Evolutionary conservation across 2,888 invertebrate genomes (phyloP), one percentile per base, ranked within the genome.

Genomic region (Drepana falcataria): DNA sequence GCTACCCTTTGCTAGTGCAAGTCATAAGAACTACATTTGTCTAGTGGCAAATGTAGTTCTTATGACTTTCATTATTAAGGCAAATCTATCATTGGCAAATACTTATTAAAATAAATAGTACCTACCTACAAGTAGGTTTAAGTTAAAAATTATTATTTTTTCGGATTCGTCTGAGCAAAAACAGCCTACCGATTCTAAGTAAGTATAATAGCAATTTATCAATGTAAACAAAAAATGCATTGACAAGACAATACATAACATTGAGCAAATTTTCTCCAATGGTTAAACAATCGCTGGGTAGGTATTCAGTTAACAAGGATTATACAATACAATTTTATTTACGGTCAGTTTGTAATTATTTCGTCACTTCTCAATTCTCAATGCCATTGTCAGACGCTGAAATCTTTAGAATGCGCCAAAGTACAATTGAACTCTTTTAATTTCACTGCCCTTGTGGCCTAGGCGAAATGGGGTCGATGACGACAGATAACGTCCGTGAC

Each of bases 361-460:
- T 66, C 63, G 66, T 69, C 75, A 69, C 64, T 61, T 61, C 61
- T 71, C 78, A 78, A 73, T 61, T 61, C 61, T 71, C 78, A 78
- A 73, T 77, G 75, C 72, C 77, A 78, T 64, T 77, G 74, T 66
- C 73, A 77, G 59, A 49, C 56, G 57, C 57, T 53, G 58, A 67
- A 77, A 68, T 57, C 59, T 61, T 59, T 61, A 61, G 67, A 63
- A 63, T 65, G 65, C 59, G 49, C 21, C 4, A 62, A 60, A 66
- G 65, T 65, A 58, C 57, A 9, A 44, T 44, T 55, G 53, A 57
- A 53, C 35, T 53, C 55, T 64, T 60, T 53, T 9, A 44, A 60
- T 59, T 59, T 57, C 40, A 55, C 35, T 55, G 70, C 59, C 68
- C 70, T 66, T 62, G 68, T 56, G 70, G 59, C 68, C 70, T 66